Percentiles rank a stretch among this genome's conserved stretches.
Evolutionary conservation across 2,888 invertebrate species (phyloP).

Genomic region (Torymus tubicola): DNA sequence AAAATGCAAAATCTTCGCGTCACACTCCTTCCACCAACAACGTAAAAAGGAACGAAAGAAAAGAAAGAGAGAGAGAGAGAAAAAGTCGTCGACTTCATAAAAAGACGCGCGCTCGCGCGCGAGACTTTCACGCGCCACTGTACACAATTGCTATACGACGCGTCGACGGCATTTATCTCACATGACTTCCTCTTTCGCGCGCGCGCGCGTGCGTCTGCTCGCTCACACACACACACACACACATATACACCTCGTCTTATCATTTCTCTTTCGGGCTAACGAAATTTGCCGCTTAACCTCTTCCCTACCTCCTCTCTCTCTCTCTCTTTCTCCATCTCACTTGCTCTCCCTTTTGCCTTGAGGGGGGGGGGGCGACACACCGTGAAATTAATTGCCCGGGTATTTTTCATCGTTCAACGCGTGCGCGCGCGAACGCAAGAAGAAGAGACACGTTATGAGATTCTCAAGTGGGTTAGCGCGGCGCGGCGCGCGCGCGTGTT

Average conservation of each 20-base stretch:
- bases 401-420: constrained; percentile 49
- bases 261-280: constrained; percentile 47
- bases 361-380: constrained; percentile 27
- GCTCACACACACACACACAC: too few relatives aligned
- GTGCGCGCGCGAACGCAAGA: constrained; percentile 1
- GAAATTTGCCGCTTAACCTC: constrained; percentile 54
- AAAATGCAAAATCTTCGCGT: too few relatives aligned
- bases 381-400: constrained; percentile 54
- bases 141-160: constrained; percentile 2
- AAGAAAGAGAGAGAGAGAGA: too few relatives aligned
- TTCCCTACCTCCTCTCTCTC: too few relatives aligned
- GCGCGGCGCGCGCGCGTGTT: constrained; percentile 20
- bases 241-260: constrained; percentile 37
- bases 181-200: constrained; percentile 43
- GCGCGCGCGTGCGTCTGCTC: not conserved
- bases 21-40: too few relatives aligned
- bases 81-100: constrained; percentile 33
- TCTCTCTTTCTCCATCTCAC: too few relatives aligned
- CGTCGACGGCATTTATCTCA: constrained; percentile 49
- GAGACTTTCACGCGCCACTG: constrained; percentile 41
- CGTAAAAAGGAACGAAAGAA: not conserved
- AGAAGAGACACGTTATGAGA: constrained; percentile 49
- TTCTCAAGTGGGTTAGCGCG: constrained; percentile 56
- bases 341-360: too few relatives aligned
- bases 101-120: constrained; percentile 11